Base-by-base conservation (phyloP, 2,888 invertebrate genomes). In the Zhuqinia jingwanae region DNA sequence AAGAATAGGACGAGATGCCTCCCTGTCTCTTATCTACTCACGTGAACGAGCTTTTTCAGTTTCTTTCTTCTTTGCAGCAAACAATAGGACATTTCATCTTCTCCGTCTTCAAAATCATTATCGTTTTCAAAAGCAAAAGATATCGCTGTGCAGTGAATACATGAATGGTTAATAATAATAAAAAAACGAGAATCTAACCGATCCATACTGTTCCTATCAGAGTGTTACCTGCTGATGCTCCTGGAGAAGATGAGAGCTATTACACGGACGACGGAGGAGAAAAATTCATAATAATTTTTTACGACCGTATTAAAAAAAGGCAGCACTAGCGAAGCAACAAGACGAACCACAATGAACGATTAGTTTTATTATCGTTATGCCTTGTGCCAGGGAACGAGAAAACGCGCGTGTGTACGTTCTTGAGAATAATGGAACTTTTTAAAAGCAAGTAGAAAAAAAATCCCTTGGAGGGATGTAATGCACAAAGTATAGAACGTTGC, bases 301-400 rank as follows among this genome's bases (percentile, higher is more conserved):
- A 75, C 75, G 56, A 75, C 17, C 75, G 75, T 75, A 75, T 75
- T 75, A 75, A 75, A 36, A n/a, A 36, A 75, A 75, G 53, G 30
- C 75, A 75, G 75, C 56, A 53, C 8, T 36, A 36, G 36, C 8
- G 8, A 36, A 3, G 36, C 36, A 65, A 63, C 36, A 63, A 20
- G 22, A 47, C 27, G 17, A 81, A 68, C 76, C 63, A 84, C 76
- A 77, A 70, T 78, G 70, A 47, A 50, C 76, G 45, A 82, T 63
- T 75, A 83, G 50, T 63, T 45, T 83, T 77, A 77, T 68, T 73
- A 50, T 47, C 47, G 25, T 56, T 27, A 73, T 78, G 79, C 79
- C 75, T 85, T 85, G 79, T 85, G 85, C 85, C 85, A 79, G 27
- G 27, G 79, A 53, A 79, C 85, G 85, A 70, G 84, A 75, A n/a